Conservation (phyloP, 2,113 vertebrate species). For the Raphicerus campestris region DNA sequence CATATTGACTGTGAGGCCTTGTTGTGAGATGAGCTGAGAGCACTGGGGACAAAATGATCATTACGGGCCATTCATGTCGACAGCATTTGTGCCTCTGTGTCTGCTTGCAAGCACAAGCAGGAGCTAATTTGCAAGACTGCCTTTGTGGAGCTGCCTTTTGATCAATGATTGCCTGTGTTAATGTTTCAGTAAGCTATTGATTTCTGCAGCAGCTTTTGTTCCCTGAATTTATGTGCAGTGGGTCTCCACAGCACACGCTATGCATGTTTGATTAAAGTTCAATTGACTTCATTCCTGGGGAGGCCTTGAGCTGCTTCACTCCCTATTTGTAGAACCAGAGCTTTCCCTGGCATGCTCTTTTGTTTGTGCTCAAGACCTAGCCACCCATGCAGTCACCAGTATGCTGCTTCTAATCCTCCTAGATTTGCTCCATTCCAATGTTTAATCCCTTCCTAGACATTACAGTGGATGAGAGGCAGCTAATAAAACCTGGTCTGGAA, state of each 20-base stretch:
- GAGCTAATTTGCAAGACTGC: slow-evolving; percentile 88
- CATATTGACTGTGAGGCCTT: slow-evolving; percentile 60
- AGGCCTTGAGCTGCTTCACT: slow-evolving; percentile 83
- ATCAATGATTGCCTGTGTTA: slow-evolving; percentile 91
- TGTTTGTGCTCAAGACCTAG: slow-evolving; percentile 88
- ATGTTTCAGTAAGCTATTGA: slow-evolving; percentile 96
- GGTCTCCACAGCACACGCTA: slow-evolving; percentile 79
- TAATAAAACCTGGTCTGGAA: slow-evolving; percentile 83
- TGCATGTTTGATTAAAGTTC: slow-evolving; percentile 97
- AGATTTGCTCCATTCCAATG: slow-evolving; percentile 79
- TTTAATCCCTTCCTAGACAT: slow-evolving; percentile 86
- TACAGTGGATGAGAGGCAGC: slow-evolving; percentile 72
- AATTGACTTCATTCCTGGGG: slow-evolving; percentile 86
- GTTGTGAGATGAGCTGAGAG: slow-evolving; percentile 64
- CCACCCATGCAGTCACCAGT: slow-evolving; percentile 89
- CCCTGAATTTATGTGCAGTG: slow-evolving; percentile 84
- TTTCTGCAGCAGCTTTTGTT: slow-evolving; percentile 90
- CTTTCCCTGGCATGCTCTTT: slow-evolving; percentile 85
- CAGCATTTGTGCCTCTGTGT: slow-evolving; percentile 78
- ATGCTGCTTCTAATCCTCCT: slow-evolving; percentile 85
- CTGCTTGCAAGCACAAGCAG: slow-evolving; percentile 79
- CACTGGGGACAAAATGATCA: slow-evolving; percentile 61
- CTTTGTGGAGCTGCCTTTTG: slow-evolving; percentile 87
- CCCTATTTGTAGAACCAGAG: slow-evolving; percentile 86
- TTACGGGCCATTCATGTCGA: slow-evolving; percentile 73